phyloP scores from a whole-genome alignment of 2,113 vertebrate species.

The Gymnobelideus leadbeateri region DNA sequence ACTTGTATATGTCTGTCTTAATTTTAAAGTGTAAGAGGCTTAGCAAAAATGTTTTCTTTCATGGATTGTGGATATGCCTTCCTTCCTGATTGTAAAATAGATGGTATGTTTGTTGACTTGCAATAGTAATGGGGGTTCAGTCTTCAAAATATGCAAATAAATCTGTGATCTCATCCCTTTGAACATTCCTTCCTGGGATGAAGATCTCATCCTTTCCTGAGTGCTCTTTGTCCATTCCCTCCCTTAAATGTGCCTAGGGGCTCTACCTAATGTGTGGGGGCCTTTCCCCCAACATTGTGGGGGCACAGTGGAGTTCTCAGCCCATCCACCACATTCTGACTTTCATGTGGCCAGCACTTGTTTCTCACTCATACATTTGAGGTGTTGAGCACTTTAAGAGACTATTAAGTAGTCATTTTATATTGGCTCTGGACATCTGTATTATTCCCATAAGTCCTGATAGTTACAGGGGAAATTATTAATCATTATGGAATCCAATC shows the following conservation, averaged over 20 bases:
- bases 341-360: not conserved
- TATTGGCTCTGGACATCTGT: conserved; percentile 23
- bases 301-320: not conserved
- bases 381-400: not conserved
- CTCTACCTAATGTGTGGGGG: rapidly evolving
- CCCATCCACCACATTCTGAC: not conserved
- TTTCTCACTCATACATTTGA: not conserved
- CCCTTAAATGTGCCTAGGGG: not conserved
- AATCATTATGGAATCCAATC: conserved; percentile 45
- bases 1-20: not conserved
- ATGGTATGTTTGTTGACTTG: conserved; percentile 34
- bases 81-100: conserved; percentile 33
- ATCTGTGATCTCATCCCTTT: not conserved
- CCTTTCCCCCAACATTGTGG: not conserved
- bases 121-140: not conserved
- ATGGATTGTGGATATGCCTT: not conserved
- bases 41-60: conserved; percentile 20
- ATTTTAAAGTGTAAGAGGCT: conserved; percentile 22
- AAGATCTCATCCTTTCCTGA: not conserved
- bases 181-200: not conserved
- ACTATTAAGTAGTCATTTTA: conserved; percentile 32
- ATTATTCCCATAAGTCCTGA: conserved; percentile 16
- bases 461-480: conserved; percentile 32
- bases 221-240: not conserved
- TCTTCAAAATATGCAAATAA: not conserved